These are phyloP conservation scores for Poliocrania exsul DNA, from an alignment of 2,797 vertebrate genomes.

Conservation along the genomic window DNA sequence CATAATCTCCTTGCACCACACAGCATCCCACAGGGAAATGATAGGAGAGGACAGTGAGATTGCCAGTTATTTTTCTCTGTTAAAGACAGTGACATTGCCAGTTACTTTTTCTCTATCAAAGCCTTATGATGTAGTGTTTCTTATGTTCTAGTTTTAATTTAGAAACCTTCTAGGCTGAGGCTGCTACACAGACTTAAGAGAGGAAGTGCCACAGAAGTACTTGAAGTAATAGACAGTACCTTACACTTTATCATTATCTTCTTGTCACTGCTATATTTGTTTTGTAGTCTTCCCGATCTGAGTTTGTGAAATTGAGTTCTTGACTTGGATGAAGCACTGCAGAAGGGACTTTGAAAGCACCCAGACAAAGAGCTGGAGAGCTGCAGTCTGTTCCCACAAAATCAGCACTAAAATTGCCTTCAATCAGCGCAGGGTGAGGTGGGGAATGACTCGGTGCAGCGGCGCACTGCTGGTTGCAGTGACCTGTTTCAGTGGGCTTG, in stretches of 20 bases:
- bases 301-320: not conserved
- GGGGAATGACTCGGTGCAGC: not conserved
- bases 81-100: not conserved
- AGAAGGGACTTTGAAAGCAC: not conserved
- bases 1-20: not conserved
- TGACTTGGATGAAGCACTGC: not conserved
- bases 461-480: rapidly evolving
- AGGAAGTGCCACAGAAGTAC: not conserved
- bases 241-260: not conserved
- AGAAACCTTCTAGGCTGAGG: not conserved
- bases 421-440: not conserved
- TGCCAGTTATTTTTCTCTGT: not conserved
- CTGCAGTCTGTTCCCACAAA: not conserved
- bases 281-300: not conserved
- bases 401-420: not conserved
- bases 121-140: not conserved
- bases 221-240: not conserved
- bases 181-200: not conserved
- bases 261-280: not conserved
- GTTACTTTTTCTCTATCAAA: not conserved
- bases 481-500: not conserved
- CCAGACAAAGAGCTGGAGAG: not conserved
- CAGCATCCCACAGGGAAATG: not conserved
- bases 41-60: not conserved
- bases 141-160: not conserved